Base-by-base conservation (phyloP, 2,888 invertebrate genomes). In the Gisinianus flammeolus region DNA sequence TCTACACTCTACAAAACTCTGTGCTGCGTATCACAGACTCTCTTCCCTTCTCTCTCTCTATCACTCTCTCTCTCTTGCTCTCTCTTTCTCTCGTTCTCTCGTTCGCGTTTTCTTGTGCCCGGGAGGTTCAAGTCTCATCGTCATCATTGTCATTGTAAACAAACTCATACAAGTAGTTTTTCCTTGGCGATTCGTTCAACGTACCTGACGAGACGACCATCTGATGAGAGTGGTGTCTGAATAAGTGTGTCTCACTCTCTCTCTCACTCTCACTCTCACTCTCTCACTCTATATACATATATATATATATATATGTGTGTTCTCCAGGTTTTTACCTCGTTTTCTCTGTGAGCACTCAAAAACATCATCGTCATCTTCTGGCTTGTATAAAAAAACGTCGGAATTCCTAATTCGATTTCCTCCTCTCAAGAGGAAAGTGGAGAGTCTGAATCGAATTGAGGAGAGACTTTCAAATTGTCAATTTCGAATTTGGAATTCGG, bases 1-100 rank as follows among this genome's bases (percentile, higher is more conserved):
- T 30, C 56, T 56, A 66, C 67, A 54, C 52, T 31, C 44, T 44
- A 44, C 58, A 58, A 44, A 2, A 24, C 58, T 26, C 58, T n/a
- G n/a, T n/a, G n/a, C n/a, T n/a, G n/a, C n/a, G n/a, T n/a, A n/a
- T n/a, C n/a, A n/a, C 58, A n/a, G n/a, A 64, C 16, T 56, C 69
- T 76, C 69, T 52, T 33, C 35, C 35, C 28, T 52, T 35, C 33
- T 71, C 54, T 44, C 22, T 56, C 58, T 67, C 64, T 68, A 26
- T 74, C 67, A 54, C 6, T 77, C 62, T 22, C 54, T 26, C 22
- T 5, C 26, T 28, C 5, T 31, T 28, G 1, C 19, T 66, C 16
- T 66, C 58, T 26, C 24, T 19, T 26, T 12, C 58, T 58, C 58
- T 58, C 26, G 64, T 28, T 64, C 64, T 64, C 64, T 10, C 64